Base-by-base conservation (phyloP, 2,888 invertebrate species). In the Lissonota sp. region DNA sequence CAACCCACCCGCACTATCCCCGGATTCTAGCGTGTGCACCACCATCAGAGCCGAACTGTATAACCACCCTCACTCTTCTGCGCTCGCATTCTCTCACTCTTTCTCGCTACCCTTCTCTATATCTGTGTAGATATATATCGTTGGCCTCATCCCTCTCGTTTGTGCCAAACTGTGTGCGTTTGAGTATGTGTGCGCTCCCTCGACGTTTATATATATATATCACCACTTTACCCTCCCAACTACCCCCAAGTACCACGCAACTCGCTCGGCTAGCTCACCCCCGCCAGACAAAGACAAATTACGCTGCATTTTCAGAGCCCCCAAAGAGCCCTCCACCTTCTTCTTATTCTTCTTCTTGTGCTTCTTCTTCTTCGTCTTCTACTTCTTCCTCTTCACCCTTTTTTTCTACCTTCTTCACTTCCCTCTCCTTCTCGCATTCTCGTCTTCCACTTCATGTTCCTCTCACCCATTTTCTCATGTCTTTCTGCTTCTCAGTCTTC, bases 281-380 rank as follows among this genome's bases (percentile, higher is more conserved):
- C 88, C 89, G 88, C 88, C 91, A 91, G 92, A 92, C 92, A 92
- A 92, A 92, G 92, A 92, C 92, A 92, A 92, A 92, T 92, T 91
- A 92, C 92, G 91, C 90, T 92, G 92, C 92, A 91, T 92, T 92
- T 91, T 91, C 92, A 90, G 91, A 91, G 89, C 89, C 89, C 90
- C 92, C 90, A 88, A 91, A 91, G 89, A 89, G 88, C 88, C 84
- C 79, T 75, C 79, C 69, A 42, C 66, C 72, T 44, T 49, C 64
- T 53, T 46, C 71, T 51, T 58, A 76, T 37, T 57, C 73, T 44
- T 55, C 75, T 77, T 73, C 78, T 82, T 74, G 75, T 84, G 66
- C 80, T 74, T 73, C 76, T 79, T 73, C 83, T 74, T 75, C 67
- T 75, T 70, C 79, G 79, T 66, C 75, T 62, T 66, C 77, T 39